Evolutionary conservation across 2,797 vertebrate species (phyloP), one percentile per base, ranked within the genome.

Genomic region (Coracias cyanogaster): DNA sequence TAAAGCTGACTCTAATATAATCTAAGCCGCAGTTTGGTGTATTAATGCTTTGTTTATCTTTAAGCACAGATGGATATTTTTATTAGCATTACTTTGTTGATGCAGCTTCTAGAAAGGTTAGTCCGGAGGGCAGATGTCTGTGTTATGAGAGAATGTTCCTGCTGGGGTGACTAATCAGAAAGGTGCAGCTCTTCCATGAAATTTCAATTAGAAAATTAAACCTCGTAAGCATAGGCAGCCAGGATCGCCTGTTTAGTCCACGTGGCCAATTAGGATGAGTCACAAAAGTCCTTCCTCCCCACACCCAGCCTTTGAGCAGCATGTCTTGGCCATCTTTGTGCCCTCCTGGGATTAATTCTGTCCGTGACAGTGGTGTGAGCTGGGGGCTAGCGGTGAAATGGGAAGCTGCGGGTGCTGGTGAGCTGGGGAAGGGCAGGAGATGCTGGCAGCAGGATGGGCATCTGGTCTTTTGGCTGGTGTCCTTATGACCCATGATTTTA

Each of bases 21-120:
- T 96, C 95, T 97, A 98, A 98, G 95, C 87, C 69, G 19, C 94
- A 87, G 97, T 93, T 98, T 97, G 96, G 97, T 97, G 87, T 98
- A 98, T 98, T 98, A 98, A 98, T 97, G 97, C 95, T 98, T 98
- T 98, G 97, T 98, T 98, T 98, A 97, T 98, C 97, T 98, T 98
- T 96, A 97, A 98, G 97, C 97, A 97, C 97, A 98, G 98, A 98
- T 98, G 98, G 98, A 98, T 98, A 98, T 98, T 98, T 98, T 98
- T 98, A 98, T 98, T 98, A 98, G 97, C 97, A 97, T 98, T 97
- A 97, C 97, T 98, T 94, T 97, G 97, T 97, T 97, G 97, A 97
- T 98, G 96, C 97, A 96, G 97, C 94, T 97, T 97, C 94, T 95
- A 95, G 91, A 97, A 98, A 97, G 97, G 97, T 98, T 97, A 98